Conservation (phyloP, 2,888 invertebrate species). For the Phlogophora meticulosa region DNA sequence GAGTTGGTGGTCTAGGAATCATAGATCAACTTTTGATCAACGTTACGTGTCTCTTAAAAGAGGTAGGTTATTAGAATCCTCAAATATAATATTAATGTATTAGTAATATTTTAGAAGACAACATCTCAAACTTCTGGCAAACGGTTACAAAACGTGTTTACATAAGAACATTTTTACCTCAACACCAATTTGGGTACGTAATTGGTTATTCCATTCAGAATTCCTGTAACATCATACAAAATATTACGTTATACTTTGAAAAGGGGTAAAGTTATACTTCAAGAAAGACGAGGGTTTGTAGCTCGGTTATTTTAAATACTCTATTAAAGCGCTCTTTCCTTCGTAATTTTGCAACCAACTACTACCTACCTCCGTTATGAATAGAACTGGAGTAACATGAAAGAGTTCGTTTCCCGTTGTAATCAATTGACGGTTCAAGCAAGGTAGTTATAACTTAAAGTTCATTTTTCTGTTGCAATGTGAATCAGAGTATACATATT, state of each 20-base stretch:
- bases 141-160: neutral
- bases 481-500: neutral
- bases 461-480: neutral
- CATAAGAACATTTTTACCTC: neutral
- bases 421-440: conserved; percentile 20
- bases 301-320: conserved; percentile 31
- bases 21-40: no score
- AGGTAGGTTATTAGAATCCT: no score
- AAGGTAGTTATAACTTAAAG: neutral
- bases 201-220: neutral
- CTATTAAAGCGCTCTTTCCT: conserved; percentile 32
- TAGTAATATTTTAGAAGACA: no score
- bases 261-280: conserved; percentile 24
- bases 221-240: conserved; percentile 1
- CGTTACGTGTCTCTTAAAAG: no score
- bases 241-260: conserved; percentile 19
- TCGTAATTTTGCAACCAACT: conserved; percentile 18
- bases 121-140: neutral
- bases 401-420: conserved; percentile 10
- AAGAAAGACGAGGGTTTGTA: conserved; percentile 15
- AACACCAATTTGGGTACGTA: neutral
- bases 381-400: conserved; percentile 27
- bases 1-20: no score
- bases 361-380: conserved; percentile 16
- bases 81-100: no score